Conservation (phyloP, 2,888 invertebrate species). For the Lithophane socia region DNA sequence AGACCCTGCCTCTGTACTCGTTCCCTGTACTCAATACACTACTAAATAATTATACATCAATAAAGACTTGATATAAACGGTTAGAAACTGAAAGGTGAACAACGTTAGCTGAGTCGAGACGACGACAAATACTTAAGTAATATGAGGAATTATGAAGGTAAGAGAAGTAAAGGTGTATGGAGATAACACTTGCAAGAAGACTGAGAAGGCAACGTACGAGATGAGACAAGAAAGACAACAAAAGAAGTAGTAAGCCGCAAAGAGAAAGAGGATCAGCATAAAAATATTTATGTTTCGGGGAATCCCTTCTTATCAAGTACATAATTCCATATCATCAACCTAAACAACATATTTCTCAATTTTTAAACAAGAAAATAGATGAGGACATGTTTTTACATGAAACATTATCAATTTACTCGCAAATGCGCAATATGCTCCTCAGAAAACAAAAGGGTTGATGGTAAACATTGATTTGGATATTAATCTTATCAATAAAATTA, state of each 20-base stretch:
- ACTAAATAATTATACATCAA: conserved; percentile 36
- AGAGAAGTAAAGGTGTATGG: not conserved
- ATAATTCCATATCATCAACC: not conserved
- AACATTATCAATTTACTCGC: conserved; percentile 20
- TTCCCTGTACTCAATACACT: conserved; percentile 21
- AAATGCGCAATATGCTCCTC: conserved; percentile 9
- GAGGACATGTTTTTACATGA: conserved; percentile 9
- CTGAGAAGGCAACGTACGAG: not conserved
- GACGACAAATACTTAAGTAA: not conserved
- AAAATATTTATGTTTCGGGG: not conserved
- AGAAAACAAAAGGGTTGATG: conserved; percentile 27
- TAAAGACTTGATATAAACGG: conserved; percentile 5
- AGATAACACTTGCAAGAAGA: not conserved
- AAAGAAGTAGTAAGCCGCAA: conserved; percentile 4
- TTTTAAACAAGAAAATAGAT: conserved; percentile 16
- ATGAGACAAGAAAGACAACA: not conserved
- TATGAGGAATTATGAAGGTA: not conserved
- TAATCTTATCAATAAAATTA: conserved; percentile 34
- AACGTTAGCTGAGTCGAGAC: not conserved
- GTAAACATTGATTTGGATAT: conserved; percentile 22
- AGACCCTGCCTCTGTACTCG: conserved; percentile 35
- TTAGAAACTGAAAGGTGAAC: conserved; percentile 2
- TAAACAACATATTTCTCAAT: conserved; percentile 5
- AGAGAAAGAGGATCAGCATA: not conserved
- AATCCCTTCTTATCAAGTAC: not conserved